phyloP scores from a whole-genome alignment of 2,113 vertebrate species.

The Dromaius novaehollandiae region DNA sequence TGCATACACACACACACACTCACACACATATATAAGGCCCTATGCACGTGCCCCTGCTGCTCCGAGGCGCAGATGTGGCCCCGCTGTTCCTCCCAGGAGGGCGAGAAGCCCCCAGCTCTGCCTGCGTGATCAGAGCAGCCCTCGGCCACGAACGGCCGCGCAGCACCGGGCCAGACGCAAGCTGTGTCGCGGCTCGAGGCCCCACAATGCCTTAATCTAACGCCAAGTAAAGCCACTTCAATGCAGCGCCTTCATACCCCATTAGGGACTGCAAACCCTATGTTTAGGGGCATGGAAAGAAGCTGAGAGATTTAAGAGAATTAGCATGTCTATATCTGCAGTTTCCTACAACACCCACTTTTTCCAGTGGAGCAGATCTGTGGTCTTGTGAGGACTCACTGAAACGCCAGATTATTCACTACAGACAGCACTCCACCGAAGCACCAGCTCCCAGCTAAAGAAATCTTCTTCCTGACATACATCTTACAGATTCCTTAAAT shows the following conservation, averaged over 20 bases:
- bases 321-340: background rate
- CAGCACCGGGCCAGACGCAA: background rate
- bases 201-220: background rate
- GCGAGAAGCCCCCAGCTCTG: background rate
- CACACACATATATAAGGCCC: too few species aligned
- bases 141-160: background rate
- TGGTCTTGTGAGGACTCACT: background rate
- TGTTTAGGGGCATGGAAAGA: constrained; percentile 28
- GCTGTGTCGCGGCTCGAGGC: background rate
- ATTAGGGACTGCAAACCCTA: background rate
- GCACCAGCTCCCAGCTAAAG: background rate
- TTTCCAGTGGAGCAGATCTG: background rate
- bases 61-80: background rate
- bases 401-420: background rate
- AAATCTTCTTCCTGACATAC: background rate
- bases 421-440: background rate
- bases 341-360: constrained; percentile 7
- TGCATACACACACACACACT: too few species aligned
- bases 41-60: background rate
- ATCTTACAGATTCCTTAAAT: background rate
- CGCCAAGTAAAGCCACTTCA: constrained; percentile 41
- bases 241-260: background rate
- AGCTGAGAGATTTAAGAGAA: background rate
- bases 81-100: background rate
- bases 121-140: background rate